Conservation (phyloP, 1,140 invertebrate genomes). For the Meloidogyne chitwoodi region DNA sequence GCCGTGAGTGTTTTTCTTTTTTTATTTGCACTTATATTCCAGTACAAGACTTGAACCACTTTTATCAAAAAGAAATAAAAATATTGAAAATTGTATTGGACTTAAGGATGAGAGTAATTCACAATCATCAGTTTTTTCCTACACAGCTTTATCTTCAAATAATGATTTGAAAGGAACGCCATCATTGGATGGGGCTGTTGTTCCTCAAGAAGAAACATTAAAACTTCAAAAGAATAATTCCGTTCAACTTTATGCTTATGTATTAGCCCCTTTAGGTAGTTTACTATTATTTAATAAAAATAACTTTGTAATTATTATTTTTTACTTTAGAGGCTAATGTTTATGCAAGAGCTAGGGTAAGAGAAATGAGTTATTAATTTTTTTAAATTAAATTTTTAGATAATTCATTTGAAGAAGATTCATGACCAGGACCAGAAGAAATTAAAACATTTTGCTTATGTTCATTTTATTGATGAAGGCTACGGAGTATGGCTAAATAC, state of each 20-base stretch:
- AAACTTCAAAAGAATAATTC: not conserved
- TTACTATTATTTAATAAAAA: too few relatives aligned
- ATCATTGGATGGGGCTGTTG: not conserved
- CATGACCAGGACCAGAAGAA: not conserved
- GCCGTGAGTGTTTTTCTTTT: not conserved
- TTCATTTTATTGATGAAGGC: slow-evolving; percentile 32
- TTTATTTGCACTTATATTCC: not conserved
- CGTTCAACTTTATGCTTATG: slow-evolving; percentile 22
- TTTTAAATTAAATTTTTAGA: not conserved
- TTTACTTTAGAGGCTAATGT: slow-evolving; percentile 25
- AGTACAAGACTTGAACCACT: not conserved
- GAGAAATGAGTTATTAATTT: not conserved
- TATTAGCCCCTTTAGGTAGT: slow-evolving; percentile 35
- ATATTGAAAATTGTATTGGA: not conserved
- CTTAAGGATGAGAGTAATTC: not conserved
- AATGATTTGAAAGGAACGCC: not conserved
- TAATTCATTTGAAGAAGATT: not conserved
- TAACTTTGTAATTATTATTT: too few relatives aligned
- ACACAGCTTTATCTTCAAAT: not conserved
- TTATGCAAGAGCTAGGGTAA: slow-evolving; percentile 23
- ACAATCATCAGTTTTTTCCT: not conserved
- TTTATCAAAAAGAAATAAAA: not conserved
- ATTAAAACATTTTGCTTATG: slow-evolving; percentile 9
- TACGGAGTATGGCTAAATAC: slow-evolving; percentile 20
- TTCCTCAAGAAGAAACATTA: not conserved